phyloP scores from a whole-genome alignment of 37 sponge, comb jelly and placozoan genomes.

The Chondrosia reniformis region DNA sequence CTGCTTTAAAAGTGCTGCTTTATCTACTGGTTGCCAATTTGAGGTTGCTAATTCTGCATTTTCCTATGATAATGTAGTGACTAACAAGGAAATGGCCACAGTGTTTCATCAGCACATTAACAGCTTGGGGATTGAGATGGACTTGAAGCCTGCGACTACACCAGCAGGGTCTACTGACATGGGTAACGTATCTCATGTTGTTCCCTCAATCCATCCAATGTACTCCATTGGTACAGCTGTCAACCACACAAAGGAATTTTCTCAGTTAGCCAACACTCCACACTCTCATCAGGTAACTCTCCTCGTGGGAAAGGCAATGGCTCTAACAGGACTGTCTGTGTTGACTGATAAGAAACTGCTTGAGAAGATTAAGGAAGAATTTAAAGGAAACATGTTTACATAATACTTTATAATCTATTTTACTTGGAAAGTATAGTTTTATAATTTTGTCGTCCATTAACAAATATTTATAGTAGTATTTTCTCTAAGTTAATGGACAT shows the following conservation, averaged over 20 bases:
- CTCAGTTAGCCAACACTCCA: slow-evolving; percentile 51
- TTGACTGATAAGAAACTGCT: slow-evolving; percentile 48
- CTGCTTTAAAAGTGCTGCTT: slow-evolving; percentile 75
- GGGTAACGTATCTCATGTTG: slow-evolving; percentile 76
- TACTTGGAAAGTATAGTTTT: no score
- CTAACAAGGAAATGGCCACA: slow-evolving; percentile 34
- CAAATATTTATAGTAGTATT: no score
- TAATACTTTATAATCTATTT: no score
- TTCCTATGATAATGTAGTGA: slow-evolving; percentile 30
- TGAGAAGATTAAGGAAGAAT: slow-evolving; percentile 38
- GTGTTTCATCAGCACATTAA: slow-evolving; percentile 33
- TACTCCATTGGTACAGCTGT: slow-evolving; percentile 52
- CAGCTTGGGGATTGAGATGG: neutral
- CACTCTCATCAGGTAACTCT: slow-evolving; percentile 54
- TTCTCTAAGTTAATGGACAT: no score
- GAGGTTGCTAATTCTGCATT: slow-evolving; percentile 9
- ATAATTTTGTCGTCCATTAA: no score
- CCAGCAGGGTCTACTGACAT: slow-evolving; percentile 62
- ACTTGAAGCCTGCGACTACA: neutral
- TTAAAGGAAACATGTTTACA: no score
- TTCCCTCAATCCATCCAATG: slow-evolving; percentile 83
- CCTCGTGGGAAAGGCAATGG: slow-evolving; percentile 65
- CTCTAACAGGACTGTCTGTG: slow-evolving; percentile 64
- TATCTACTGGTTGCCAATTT: slow-evolving; percentile 69
- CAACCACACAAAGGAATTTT: slow-evolving; percentile 75